A percentile compares a stretch with the other conserved stretches of the same genome.
These are phyloP conservation scores for Conus canariensis DNA, from an alignment of 2,888 invertebrate species.

Conservation along the genomic window DNA sequence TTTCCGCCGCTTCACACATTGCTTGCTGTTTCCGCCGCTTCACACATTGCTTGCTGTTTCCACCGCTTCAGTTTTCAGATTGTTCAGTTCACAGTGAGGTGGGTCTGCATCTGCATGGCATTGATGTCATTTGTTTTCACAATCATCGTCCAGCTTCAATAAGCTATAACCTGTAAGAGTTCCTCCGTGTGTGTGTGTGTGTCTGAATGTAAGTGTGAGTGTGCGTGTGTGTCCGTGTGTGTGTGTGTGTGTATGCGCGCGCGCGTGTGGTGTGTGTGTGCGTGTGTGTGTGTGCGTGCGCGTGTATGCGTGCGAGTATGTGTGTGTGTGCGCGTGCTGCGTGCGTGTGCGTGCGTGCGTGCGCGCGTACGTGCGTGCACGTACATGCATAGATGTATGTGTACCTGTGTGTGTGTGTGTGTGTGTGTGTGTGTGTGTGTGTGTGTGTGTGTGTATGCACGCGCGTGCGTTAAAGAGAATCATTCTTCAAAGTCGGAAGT, in stretches of 20 bases:
- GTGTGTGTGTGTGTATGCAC: background rate
- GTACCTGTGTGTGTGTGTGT: background rate
- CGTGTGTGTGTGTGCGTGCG: background rate
- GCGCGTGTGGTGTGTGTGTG: background rate
- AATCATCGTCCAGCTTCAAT: too few relatives aligned
- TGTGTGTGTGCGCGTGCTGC: conserved; percentile 5
- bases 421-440: background rate
- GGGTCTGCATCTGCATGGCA: too few relatives aligned
- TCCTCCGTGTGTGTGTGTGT: background rate
- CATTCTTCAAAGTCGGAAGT: too few relatives aligned
- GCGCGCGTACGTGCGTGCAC: background rate
- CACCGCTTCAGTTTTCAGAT: too few relatives aligned
- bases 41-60: too few relatives aligned
- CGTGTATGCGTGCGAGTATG: background rate
- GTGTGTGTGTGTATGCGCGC: background rate
- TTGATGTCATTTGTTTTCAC: too few relatives aligned
- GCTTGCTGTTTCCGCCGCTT: too few relatives aligned
- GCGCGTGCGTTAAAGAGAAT: too few relatives aligned
- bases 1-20: too few relatives aligned
- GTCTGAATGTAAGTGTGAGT: background rate
- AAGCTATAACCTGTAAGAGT: too few relatives aligned
- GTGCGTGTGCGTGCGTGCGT: conserved; percentile 1
- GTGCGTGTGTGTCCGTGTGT: background rate
- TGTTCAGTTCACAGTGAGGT: too few relatives aligned
- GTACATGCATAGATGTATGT: too few relatives aligned